Conservation (phyloP, 1,140 invertebrate genomes). For the Cotesia vestalis region DNA sequence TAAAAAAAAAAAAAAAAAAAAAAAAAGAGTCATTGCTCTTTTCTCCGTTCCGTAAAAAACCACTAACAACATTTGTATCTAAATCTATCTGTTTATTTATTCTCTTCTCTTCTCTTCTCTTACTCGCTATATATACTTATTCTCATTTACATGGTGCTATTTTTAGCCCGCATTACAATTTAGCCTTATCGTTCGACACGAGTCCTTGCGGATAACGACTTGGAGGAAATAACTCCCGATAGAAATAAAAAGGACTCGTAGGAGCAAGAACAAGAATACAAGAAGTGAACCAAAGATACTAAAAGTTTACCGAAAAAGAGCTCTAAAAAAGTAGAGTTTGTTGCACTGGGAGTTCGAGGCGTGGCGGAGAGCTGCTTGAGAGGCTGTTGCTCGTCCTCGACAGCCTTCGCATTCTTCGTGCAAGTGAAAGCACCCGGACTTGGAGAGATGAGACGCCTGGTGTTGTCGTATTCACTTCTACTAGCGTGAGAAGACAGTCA, state of each 20-base stretch:
- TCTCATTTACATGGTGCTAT: too few relatives aligned
- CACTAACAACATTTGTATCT: conserved; percentile 1
- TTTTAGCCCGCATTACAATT: too few relatives aligned
- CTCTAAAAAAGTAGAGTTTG: conserved; percentile 25
- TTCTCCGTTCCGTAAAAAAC: too few relatives aligned
- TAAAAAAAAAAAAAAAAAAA: too few relatives aligned
- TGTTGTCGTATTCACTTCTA: conserved; percentile 16
- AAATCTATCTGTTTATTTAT: background rate
- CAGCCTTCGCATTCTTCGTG: conserved; percentile 63
- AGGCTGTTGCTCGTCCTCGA: conserved; percentile 39
- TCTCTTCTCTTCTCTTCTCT: background rate
- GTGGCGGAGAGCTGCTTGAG: conserved; percentile 30
- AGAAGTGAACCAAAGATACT: too few relatives aligned
- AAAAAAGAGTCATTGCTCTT: too few relatives aligned
- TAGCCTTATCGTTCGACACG: too few relatives aligned
- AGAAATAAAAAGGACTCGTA: too few relatives aligned
- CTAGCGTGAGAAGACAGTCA: conserved; percentile 25
- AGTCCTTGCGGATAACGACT: too few relatives aligned
- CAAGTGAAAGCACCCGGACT: conserved; percentile 35
- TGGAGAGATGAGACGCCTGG: conserved; percentile 34
- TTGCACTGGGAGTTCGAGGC: conserved; percentile 34
- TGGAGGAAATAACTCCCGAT: too few relatives aligned
- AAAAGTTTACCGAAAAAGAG: conserved; percentile 14
- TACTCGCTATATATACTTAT: background rate
- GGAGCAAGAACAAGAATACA: too few relatives aligned